These are phyloP conservation scores for Polia nebulosa DNA, from an alignment of 2,888 invertebrate species.

Conservation along the genomic window DNA sequence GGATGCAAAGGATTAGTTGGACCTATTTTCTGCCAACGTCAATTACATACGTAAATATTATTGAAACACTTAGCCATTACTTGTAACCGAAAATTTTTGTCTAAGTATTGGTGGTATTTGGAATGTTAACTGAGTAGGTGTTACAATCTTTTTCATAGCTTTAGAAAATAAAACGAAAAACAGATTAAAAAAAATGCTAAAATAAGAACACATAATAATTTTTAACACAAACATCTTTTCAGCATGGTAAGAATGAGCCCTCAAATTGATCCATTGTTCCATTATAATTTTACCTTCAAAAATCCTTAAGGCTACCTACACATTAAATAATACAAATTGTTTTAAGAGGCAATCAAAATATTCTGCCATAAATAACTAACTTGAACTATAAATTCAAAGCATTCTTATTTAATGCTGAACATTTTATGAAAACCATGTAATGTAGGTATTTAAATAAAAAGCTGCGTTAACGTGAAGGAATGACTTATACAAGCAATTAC, in stretches of 20 bases:
- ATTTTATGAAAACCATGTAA: conserved; percentile 12
- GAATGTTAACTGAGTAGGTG: no score
- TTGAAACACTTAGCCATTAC: conserved; percentile 15
- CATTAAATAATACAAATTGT: neutral
- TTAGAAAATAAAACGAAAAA: no score
- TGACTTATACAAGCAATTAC: conserved; percentile 4
- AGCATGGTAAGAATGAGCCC: no score
- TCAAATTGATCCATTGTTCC: neutral
- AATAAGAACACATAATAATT: no score
- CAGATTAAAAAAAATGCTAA: no score
- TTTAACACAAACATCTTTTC: no score
- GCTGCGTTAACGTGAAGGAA: conserved; percentile 12
- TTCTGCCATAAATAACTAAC: conserved; percentile 9
- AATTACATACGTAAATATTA: conserved; percentile 4
- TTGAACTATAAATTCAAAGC: neutral
- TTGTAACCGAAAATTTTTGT: no score
- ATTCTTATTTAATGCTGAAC: conserved; percentile 10
- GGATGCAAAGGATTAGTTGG: conserved; percentile 31
- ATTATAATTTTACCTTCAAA: neutral
- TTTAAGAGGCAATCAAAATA: conserved; percentile 30
- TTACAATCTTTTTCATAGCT: no score
- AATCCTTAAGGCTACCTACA: neutral
- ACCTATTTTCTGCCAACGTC: conserved; percentile 4
- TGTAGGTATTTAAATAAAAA: conserved; percentile 11
- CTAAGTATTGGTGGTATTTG: no score